Evolutionary conservation across 2,113 vertebrate species (phyloP), one percentile per base, ranked within the genome.

Genomic region (Ceyx margarethae): DNA sequence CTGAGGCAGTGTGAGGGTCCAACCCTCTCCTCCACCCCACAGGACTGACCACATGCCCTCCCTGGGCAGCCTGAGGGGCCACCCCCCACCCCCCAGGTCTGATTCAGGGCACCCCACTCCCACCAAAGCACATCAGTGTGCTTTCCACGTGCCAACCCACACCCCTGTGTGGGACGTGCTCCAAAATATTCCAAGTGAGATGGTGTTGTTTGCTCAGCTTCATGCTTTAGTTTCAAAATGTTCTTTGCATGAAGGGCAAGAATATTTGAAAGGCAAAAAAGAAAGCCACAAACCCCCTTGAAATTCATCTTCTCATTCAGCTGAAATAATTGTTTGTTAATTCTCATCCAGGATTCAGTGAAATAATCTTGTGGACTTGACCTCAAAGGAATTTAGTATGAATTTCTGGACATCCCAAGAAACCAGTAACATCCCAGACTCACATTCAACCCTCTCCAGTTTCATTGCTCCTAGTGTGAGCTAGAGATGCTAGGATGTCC

Each of bases 51-150:
- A 5, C 10, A 13, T 0, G 0, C 11, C 42, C 45, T 43, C 23
- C 51, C 3, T 4, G n/a, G 58, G 29, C 57, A 62, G 48, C 17
- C 29, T 1, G 1, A 43, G 54, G 51, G 25, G 15, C 29, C 1
- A 1, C 53, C 21, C 6, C 23, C 19, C 25, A 43, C 11, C 11
- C 0, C 0, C n/a, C 0, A 1, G 20, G 8, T 7, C 48, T 6
- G 33, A n/a, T 5, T 15, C 3, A 8, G 18, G 15, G 28, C 35
- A 56, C 65, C 6, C 14, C 0, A 1, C 17, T 61, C 37, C 60
- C 28, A 33, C n/a, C 45, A 50, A n/a, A 54, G 68, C 68, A 40
- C 35, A 43, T 3, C 31, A 33, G 45, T 0, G 19, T 12, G 19
- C 51, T 28, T 50, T 51, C 48, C 14, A 43, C 15, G 6, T 14